Percentiles rank a stretch among this genome's conserved stretches.
phyloP scores from a whole-genome alignment of 2,113 vertebrate genomes.

The Hemicordylus capensis region DNA sequence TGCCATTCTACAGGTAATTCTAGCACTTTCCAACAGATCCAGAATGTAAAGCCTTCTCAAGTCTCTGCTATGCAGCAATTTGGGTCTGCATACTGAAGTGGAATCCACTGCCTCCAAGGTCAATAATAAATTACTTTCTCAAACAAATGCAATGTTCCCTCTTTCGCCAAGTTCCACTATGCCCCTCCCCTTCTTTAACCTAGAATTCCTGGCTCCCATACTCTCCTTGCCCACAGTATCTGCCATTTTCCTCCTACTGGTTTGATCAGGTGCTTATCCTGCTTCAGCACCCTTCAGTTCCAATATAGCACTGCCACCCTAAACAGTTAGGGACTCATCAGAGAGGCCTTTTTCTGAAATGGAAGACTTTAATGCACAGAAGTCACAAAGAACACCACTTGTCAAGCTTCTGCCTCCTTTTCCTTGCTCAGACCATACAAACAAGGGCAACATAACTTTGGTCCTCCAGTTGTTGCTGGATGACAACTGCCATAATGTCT shows the following conservation, averaged over 20 bases:
- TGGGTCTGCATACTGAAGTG: not conserved
- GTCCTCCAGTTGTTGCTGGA: too few species aligned
- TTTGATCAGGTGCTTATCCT: not conserved
- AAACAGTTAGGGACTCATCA: too few species aligned
- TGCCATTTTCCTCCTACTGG: not conserved
- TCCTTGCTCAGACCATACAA: too few species aligned
- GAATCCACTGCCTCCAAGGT: not conserved
- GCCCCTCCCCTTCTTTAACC: not conserved
- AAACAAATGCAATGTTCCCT: not conserved
- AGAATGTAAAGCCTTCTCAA: not conserved
- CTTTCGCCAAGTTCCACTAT: not conserved
- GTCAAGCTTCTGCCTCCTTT: too few species aligned
- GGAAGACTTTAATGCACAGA: too few species aligned
- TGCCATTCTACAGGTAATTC: not conserved
- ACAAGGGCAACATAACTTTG: too few species aligned
- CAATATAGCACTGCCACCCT: not conserved
- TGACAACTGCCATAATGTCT: too few species aligned
- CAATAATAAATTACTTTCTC: not conserved
- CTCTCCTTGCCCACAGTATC: not conserved
- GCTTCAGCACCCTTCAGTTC: not conserved
- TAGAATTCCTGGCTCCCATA: not conserved
- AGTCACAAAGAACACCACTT: too few species aligned
- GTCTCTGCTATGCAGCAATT: not conserved
- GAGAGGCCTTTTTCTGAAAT: too few species aligned
- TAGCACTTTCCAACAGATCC: not conserved